Conservation (phyloP, 1,140 invertebrate species). For the Cyclargus thomasi region DNA sequence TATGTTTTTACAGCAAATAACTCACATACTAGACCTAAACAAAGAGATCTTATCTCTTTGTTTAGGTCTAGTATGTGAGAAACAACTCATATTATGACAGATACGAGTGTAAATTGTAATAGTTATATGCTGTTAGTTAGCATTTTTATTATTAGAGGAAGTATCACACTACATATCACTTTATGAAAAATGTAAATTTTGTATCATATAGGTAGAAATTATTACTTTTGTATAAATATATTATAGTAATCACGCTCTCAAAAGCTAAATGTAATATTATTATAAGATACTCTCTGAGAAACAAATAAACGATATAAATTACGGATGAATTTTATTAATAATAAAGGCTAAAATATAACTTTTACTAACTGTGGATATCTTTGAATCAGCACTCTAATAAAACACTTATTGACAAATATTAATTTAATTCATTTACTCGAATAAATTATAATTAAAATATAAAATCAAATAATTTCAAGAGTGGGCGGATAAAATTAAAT, state of each 20-base stretch:
- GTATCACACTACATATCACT: slow-evolving; percentile 51
- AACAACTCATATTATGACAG: too few species aligned
- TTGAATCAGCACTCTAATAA: neutral
- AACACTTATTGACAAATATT: neutral
- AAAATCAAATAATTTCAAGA: slow-evolving; percentile 61
- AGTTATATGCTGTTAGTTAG: too few species aligned
- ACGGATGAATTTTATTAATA: slow-evolving; percentile 22
- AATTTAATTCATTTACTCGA: slow-evolving; percentile 19
- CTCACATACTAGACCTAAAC: too few species aligned
- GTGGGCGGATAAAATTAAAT: slow-evolving; percentile 43
- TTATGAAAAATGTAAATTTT: slow-evolving; percentile 63
- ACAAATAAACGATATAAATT: slow-evolving; percentile 37
- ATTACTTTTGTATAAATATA: slow-evolving; percentile 47
- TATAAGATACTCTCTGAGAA: slow-evolving; percentile 38
- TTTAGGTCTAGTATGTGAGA: too few species aligned
- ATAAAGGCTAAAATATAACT: neutral
- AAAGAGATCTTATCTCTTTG: too few species aligned
- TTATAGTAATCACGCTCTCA: slow-evolving; percentile 41
- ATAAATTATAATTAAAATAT: slow-evolving; percentile 67
- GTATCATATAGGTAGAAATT: slow-evolving; percentile 55
- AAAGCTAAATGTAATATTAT: slow-evolving; percentile 46
- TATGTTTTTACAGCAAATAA: too few species aligned
- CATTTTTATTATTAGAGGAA: neutral
- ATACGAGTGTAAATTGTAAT: too few species aligned
- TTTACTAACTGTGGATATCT: too few species aligned